A percentile compares a stretch with the other conserved stretches of the same genome.
These are phyloP conservation scores for Mormyrus proboscirostris DNA, from an alignment of 2,797 vertebrate genomes.

Conservation along the genomic window DNA sequence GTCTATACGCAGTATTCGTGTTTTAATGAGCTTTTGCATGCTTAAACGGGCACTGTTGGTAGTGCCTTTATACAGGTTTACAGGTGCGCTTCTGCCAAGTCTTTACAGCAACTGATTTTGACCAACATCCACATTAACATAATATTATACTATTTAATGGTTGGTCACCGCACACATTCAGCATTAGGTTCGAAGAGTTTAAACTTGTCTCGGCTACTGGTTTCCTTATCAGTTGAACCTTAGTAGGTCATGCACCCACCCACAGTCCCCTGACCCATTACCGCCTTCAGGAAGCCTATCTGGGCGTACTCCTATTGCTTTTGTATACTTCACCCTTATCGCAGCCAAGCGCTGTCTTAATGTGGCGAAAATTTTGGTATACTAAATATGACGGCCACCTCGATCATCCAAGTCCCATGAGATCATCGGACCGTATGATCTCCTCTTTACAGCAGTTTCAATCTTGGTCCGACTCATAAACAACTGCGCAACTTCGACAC, in stretches of 20 bases:
- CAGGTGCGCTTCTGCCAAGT: neutral
- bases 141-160: neutral
- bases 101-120: neutral
- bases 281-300: neutral
- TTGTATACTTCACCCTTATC: constrained; percentile 15
- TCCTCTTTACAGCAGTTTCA: neutral
- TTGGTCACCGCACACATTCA: neutral
- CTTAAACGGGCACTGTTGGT: neutral
- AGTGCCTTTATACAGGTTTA: neutral
- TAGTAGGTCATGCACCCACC: neutral
- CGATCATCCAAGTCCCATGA: neutral
- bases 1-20: neutral
- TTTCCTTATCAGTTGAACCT: neutral
- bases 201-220: neutral
- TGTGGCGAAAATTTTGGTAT: constrained; percentile 8
- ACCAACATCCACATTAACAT: neutral
- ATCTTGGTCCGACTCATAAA: neutral
- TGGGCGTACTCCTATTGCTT: neutral
- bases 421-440: neutral
- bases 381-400: neutral
- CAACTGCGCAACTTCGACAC: neutral
- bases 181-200: neutral
- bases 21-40: neutral
- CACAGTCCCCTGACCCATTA: neutral
- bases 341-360: neutral